phyloP scores from a whole-genome alignment of 2,888 invertebrate genomes.

The Monochamus alternatus region DNA sequence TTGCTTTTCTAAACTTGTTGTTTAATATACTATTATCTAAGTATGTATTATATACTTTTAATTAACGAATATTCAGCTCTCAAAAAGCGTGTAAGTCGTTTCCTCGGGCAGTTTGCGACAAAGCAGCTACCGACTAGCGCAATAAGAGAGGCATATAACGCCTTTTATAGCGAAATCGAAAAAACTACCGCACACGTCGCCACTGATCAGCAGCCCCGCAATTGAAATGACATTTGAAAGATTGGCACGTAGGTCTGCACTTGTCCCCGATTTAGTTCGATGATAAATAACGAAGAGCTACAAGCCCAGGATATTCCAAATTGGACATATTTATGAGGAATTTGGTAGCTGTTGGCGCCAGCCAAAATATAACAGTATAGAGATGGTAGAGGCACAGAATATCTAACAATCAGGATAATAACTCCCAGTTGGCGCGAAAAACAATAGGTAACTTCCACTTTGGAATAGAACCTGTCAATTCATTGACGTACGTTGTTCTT shows the following conservation, averaged over 20 bases:
- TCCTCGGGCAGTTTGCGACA: constrained; percentile 40
- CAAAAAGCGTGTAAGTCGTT: constrained; percentile 35
- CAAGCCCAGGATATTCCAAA: no score
- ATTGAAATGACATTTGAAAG: constrained; percentile 64
- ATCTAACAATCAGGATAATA: no score
- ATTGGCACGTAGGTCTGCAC: constrained; percentile 64
- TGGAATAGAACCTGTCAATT: no score
- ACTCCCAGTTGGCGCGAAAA: no score
- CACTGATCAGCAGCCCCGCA: constrained; percentile 50
- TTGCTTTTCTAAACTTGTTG: no score
- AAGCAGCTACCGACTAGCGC: constrained; percentile 32
- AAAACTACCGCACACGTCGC: constrained; percentile 61
- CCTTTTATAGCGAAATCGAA: constrained; percentile 56
- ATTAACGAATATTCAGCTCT: constrained; percentile 24
- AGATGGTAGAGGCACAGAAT: no score
- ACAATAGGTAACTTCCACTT: no score
- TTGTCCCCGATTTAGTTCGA: constrained; percentile 61
- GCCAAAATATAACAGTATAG: no score
- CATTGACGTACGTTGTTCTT: no score
- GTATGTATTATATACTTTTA: no score
- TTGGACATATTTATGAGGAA: no score
- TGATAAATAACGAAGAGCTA: constrained; percentile 48
- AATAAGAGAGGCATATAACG: constrained; percentile 57
- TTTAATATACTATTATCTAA: no score
- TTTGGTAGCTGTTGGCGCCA: constrained; percentile 38